Conservation (phyloP, 1,140 invertebrate species). For the Mercenaria mercenaria region DNA sequence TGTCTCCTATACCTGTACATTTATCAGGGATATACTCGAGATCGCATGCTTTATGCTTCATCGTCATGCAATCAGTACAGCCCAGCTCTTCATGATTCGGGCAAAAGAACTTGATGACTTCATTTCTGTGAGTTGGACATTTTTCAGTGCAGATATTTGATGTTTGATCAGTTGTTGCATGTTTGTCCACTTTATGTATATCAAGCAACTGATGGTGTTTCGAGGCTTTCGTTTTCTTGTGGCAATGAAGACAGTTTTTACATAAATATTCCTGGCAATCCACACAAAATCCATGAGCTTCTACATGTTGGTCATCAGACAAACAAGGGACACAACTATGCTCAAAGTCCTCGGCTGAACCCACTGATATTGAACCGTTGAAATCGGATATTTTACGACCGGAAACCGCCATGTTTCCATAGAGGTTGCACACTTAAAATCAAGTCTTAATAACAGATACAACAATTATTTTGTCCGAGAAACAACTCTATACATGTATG, state of each 20-base stretch:
- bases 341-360: no score
- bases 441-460: no score
- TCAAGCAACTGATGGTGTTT: not conserved
- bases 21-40: not conserved
- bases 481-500: no score
- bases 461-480: no score
- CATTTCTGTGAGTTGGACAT: not conserved
- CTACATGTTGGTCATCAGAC: no score
- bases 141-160: not conserved
- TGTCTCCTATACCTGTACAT: not conserved
- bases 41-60: not conserved
- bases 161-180: not conserved
- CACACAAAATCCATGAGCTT: no score
- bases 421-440: no score
- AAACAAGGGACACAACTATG: no score
- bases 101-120: not conserved
- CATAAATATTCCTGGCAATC: not conserved
- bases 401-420: no score
- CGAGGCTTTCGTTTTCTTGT: not conserved
- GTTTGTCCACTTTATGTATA: not conserved
- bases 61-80: not conserved
- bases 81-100: not conserved
- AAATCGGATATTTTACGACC: no score
- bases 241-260: not conserved
- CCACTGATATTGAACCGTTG: no score